Conservation (phyloP, 2,113 vertebrate genomes). For the Apeltes quadracus region DNA sequence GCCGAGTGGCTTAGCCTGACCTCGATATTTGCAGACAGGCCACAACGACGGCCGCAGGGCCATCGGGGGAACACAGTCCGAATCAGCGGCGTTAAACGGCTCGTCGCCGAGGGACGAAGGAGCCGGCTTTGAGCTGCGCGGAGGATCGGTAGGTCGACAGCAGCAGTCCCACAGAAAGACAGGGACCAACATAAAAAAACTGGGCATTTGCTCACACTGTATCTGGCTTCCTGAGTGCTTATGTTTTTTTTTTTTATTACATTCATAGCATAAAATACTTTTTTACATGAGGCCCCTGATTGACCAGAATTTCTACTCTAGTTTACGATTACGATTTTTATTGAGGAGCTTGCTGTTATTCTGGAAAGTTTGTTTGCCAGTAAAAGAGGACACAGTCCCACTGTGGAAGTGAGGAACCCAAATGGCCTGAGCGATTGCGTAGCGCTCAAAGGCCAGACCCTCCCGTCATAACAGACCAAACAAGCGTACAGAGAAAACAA, state of each 20-base stretch:
- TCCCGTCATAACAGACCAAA: conserved; percentile 1
- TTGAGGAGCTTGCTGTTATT: neutral
- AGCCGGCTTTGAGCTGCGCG: conserved; percentile 38
- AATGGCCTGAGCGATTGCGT: conserved; percentile 12
- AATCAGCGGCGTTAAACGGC: conserved; percentile 54
- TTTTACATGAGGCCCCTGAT: neutral
- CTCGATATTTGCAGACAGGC: conserved; percentile 76
- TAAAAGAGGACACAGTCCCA: neutral
- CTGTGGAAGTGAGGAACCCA: conserved; percentile 17
- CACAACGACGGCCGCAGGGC: conserved; percentile 61
- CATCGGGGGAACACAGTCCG: conserved; percentile 42
- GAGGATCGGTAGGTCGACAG: conserved; percentile 52
- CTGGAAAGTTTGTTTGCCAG: neutral
- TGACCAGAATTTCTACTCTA: neutral
- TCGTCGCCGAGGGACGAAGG: conserved; percentile 40
- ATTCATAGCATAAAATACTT: neutral
- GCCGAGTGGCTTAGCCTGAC: conserved; percentile 64
- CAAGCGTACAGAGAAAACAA: conserved; percentile 20
- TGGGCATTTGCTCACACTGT: neutral
- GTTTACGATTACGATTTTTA: conserved; percentile 14
- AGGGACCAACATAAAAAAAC: conserved; percentile 9
- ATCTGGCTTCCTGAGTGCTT: neutral
- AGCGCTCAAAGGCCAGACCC: conserved; percentile 19
- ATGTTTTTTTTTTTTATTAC: neutral
- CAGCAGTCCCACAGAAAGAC: conserved; percentile 44